Conservation (phyloP, 2,888 invertebrate species). For the Synergus itoensis region DNA sequence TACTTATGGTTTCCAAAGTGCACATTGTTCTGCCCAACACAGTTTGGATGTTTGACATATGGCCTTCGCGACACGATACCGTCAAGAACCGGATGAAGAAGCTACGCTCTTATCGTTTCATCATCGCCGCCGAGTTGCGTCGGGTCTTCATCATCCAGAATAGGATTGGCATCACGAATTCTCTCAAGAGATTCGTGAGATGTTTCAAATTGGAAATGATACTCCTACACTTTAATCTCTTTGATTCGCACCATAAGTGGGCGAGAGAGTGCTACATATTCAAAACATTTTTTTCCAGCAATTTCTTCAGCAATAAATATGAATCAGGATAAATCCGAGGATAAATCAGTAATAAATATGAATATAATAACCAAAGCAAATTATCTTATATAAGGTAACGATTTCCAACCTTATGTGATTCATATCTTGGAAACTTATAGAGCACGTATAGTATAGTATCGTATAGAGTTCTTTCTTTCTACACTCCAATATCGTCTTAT, state of each 20-base stretch:
- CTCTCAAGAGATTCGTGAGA: neutral
- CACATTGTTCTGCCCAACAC: slow-evolving; percentile 29
- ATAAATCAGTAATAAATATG: no score
- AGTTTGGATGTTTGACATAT: slow-evolving; percentile 26
- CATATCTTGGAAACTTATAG: neutral
- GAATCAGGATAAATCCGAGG: no score
- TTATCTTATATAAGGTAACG: no score
- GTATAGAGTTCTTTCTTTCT: neutral
- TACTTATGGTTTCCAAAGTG: slow-evolving; percentile 19
- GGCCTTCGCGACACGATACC: neutral
- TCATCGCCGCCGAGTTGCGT: neutral
- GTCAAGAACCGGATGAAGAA: slow-evolving; percentile 7
- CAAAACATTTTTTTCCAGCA: neutral
- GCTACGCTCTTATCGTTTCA: neutral
- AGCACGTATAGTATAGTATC: neutral
- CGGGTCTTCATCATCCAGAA: slow-evolving; percentile 21
- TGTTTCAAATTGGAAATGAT: neutral
- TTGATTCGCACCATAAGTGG: neutral
- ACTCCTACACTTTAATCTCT: neutral
- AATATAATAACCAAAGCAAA: no score
- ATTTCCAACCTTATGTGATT: neutral
- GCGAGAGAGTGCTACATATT: neutral
- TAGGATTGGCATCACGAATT: slow-evolving; percentile 16
- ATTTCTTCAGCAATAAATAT: no score
- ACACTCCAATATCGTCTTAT: neutral